Conservation (phyloP, 2,888 invertebrate genomes). For the Agrotis clavis region DNA sequence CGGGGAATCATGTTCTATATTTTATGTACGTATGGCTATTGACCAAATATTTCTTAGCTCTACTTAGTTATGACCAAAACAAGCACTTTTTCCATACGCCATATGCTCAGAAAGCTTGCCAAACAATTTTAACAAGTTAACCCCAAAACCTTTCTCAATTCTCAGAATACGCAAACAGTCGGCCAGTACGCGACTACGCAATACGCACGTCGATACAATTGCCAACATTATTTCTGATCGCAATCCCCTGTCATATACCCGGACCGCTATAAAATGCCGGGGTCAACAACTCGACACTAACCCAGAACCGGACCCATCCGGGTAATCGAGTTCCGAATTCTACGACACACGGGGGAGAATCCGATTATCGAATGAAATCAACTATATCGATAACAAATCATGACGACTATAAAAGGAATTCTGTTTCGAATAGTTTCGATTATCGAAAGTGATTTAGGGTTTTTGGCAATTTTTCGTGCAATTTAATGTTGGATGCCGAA, state of each 20-base stretch:
- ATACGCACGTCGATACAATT: conserved; percentile 48
- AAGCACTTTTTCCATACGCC: background rate
- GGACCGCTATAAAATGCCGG: conserved; percentile 59
- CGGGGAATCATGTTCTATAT: background rate
- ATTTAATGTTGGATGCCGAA: conserved; percentile 22
- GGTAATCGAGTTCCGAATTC: conserved; percentile 61
- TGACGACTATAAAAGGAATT: conserved; percentile 55
- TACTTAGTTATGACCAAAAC: background rate
- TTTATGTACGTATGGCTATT: too few relatives aligned
- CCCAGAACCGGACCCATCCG: conserved; percentile 39
- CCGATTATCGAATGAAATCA: conserved; percentile 60
- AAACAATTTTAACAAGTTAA: conserved; percentile 37
- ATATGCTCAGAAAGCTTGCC: conserved; percentile 11
- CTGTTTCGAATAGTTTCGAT: conserved; percentile 57
- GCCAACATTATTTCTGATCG: conserved; percentile 56
- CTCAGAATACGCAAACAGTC: conserved; percentile 33
- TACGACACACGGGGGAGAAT: conserved; percentile 50
- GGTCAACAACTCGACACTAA: conserved; percentile 60
- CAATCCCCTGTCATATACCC: conserved; percentile 48
- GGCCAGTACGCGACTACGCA: conserved; percentile 27
- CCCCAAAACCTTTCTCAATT: conserved; percentile 35
- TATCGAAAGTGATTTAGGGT: conserved; percentile 43
- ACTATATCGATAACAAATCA: conserved; percentile 59
- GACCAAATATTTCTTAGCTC: background rate
- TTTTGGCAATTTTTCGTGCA: conserved; percentile 37